Conservation (phyloP, 2,888 invertebrate genomes). For the Caenorhabditis japonica region DNA sequence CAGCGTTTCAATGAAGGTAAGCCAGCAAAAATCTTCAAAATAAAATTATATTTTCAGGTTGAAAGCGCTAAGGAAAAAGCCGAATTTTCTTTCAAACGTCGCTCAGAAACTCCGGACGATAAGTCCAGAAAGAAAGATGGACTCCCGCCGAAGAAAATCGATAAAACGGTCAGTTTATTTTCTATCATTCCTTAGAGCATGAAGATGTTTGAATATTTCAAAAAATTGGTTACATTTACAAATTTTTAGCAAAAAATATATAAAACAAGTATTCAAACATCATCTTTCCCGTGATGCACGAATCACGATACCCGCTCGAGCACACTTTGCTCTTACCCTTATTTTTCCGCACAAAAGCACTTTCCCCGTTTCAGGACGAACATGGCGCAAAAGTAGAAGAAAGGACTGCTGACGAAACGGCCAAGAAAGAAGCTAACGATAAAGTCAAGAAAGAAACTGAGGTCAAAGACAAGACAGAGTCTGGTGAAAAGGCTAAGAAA, state of each 20-base stretch:
- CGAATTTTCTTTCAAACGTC: slow-evolving; percentile 61
- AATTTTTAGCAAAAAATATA: slow-evolving; percentile 13
- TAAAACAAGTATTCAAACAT: slow-evolving; percentile 8
- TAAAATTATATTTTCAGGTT: slow-evolving; percentile 31
- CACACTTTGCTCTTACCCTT: slow-evolving; percentile 33
- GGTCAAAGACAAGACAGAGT: slow-evolving; percentile 18
- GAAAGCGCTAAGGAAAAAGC: slow-evolving; percentile 55
- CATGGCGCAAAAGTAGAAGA: slow-evolving; percentile 15
- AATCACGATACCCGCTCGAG: slow-evolving; percentile 37
- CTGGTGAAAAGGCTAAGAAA: slow-evolving; percentile 35
- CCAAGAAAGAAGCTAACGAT: slow-evolving; percentile 8
- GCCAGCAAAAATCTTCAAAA: slow-evolving; percentile 1
- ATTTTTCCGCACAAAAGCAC: slow-evolving; percentile 39
- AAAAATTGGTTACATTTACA: neutral
- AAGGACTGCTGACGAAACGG: slow-evolving; percentile 1
- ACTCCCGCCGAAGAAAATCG: slow-evolving; percentile 48
- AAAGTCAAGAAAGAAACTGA: slow-evolving; percentile 20
- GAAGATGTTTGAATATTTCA: slow-evolving; percentile 8
- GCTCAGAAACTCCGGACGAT: slow-evolving; percentile 58
- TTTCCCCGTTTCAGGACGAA: slow-evolving; percentile 51
- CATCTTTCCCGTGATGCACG: slow-evolving; percentile 37
- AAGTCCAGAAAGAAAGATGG: slow-evolving; percentile 46
- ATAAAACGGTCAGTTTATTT: slow-evolving; percentile 38
- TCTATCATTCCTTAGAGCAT: slow-evolving; percentile 8
- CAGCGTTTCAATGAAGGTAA: slow-evolving; percentile 62